Percentiles rank a stretch among this genome's conserved stretches.
Conservation (phyloP, 2,113 vertebrate species). For the Atractosteus spatula region DNA sequence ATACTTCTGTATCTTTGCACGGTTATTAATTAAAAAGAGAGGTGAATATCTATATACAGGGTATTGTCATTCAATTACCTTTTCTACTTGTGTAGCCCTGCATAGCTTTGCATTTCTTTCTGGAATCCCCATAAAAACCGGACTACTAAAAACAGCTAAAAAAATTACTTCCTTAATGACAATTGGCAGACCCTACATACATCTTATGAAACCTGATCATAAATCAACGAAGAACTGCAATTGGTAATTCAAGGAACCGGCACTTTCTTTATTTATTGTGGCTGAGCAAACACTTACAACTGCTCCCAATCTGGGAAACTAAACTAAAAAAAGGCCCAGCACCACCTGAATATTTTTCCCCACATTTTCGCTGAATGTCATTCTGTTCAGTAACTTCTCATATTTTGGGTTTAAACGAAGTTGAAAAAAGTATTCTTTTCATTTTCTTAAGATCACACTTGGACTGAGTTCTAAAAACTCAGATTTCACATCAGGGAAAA, state of each 20-base stretch:
- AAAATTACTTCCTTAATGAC: not conserved
- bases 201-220: conserved; percentile 9
- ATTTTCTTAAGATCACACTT: not conserved
- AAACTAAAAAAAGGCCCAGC: not conserved
- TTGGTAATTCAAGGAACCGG: not conserved
- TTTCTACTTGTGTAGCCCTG: no score
- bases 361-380: conserved; percentile 1
- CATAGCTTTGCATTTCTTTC: no score
- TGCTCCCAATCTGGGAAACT: not conserved
- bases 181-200: conserved; percentile 5
- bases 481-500: no score
- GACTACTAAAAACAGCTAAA: not conserved
- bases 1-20: no score
- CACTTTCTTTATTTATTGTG: conserved; percentile 4
- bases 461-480: no score
- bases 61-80: no score
- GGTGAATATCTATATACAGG: no score
- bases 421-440: not conserved
- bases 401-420: not conserved
- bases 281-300: not conserved
- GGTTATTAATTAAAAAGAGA: no score
- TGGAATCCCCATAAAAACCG: no score
- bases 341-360: not conserved
- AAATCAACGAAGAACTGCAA: conserved; percentile 10
- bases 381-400: not conserved